Percentiles rank a stretch among this genome's conserved stretches.
Evolutionary conservation across 2,113 vertebrate genomes (phyloP).

Genomic region (Chlorodrepanis virens): DNA sequence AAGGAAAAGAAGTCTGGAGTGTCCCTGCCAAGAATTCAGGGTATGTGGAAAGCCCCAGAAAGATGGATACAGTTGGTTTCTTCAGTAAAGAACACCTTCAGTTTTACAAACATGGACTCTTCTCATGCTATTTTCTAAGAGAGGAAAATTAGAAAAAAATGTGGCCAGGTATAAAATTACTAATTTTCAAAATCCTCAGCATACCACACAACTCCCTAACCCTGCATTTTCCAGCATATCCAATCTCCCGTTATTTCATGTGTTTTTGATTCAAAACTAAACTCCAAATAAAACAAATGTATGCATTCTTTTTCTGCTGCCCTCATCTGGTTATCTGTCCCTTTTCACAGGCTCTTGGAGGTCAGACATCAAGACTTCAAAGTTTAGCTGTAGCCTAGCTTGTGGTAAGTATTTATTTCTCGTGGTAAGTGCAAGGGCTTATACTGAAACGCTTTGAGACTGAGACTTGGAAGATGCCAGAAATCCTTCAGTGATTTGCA

Average conservation of each 20-base stretch:
- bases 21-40: background rate
- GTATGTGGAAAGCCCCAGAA: background rate
- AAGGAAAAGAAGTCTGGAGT: background rate
- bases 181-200: background rate
- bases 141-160: background rate
- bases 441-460: background rate
- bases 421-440: background rate
- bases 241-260: background rate
- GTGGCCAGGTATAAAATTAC: background rate
- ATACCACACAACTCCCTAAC: background rate
- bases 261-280: background rate
- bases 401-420: background rate
- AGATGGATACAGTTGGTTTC: background rate
- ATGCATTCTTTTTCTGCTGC: background rate
- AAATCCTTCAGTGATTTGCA: background rate
- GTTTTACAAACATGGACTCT: background rate
- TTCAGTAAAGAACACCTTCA: background rate
- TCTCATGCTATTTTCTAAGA: background rate
- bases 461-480: background rate
- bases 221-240: background rate
- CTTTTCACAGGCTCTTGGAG: background rate
- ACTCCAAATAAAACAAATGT: background rate
- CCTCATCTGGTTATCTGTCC: background rate
- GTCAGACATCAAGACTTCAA: background rate
- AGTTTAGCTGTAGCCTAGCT: background rate